Evolutionary conservation across 2,797 vertebrate species (phyloP).

Genomic region (Siniperca obscura): DNA sequence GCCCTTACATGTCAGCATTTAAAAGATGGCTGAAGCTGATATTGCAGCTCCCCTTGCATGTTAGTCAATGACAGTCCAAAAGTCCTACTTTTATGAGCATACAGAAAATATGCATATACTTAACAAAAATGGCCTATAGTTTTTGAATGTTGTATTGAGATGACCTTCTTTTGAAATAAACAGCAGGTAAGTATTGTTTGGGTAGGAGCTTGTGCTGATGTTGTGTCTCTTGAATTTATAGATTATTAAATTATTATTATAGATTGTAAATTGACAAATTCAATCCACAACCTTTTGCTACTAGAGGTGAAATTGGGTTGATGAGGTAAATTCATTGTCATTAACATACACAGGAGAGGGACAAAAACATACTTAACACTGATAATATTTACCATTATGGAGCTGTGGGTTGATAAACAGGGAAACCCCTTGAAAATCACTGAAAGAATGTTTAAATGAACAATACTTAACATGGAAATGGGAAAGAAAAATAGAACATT

Average conservation of each 20-base stretch:
- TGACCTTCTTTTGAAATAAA: neutral
- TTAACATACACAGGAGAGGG: constrained; percentile 12
- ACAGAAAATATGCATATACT: neutral
- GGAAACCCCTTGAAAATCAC: constrained; percentile 25
- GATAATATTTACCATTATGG: constrained; percentile 34
- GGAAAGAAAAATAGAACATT: constrained; percentile 52
- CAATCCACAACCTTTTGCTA: neutral
- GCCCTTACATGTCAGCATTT: constrained; percentile 1
- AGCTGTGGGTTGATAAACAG: constrained; percentile 33
- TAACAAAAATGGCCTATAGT: neutral
- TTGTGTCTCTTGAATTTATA: neutral
- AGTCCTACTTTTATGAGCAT: neutral
- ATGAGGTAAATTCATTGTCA: constrained; percentile 23
- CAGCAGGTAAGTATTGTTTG: neutral
- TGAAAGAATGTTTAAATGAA: constrained; percentile 35
- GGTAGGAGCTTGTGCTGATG: neutral
- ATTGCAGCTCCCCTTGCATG: constrained; percentile 6
- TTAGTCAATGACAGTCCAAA: neutral
- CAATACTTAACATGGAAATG: constrained; percentile 55
- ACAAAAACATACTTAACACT: constrained; percentile 29
- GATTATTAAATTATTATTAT: neutral
- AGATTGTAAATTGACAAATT: neutral
- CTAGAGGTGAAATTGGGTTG: neutral
- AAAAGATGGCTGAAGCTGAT: constrained; percentile 23
- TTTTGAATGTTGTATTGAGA: neutral